Conservation (phyloP, 2,888 invertebrate species). For the Eupithecia tripunctaria region DNA sequence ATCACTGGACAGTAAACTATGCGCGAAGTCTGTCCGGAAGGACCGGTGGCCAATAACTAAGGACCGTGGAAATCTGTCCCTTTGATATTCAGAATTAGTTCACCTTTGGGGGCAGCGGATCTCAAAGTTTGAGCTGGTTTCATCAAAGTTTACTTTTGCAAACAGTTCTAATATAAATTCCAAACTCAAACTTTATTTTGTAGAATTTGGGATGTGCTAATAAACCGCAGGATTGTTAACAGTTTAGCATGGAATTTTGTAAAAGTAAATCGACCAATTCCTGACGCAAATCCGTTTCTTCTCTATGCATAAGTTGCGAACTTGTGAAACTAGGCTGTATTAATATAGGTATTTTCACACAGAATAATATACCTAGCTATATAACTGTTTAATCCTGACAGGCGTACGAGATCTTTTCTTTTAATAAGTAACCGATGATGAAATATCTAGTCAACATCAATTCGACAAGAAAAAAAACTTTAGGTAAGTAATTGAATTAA, state of each 20-base stretch:
- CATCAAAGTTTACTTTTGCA: neutral
- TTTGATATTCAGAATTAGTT: constrained; percentile 70
- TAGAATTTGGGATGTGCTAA: neutral
- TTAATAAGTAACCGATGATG: too few relatives aligned
- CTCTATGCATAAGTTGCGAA: neutral
- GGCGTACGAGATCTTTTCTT: too few relatives aligned
- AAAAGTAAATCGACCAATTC: neutral
- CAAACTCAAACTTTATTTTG: neutral
- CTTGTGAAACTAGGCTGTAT: neutral
- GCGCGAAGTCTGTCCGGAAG: constrained; percentile 37
- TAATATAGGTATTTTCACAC: neutral
- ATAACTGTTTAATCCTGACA: too few relatives aligned
- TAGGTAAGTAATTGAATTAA: neutral
- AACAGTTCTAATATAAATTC: constrained; percentile 1
- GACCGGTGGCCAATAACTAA: constrained; percentile 52
- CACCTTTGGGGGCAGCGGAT: constrained; percentile 51
- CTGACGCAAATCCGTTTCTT: neutral
- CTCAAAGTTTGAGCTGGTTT: constrained; percentile 47
- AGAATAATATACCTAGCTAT: neutral
- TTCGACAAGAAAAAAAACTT: neutral
- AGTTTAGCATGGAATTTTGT: neutral
- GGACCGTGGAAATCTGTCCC: constrained; percentile 49
- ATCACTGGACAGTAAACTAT: constrained; percentile 24
- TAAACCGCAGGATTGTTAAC: too few relatives aligned
- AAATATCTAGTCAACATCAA: neutral